Conservation (phyloP, 1,140 invertebrate species). For the Marisa cornuarietis region DNA sequence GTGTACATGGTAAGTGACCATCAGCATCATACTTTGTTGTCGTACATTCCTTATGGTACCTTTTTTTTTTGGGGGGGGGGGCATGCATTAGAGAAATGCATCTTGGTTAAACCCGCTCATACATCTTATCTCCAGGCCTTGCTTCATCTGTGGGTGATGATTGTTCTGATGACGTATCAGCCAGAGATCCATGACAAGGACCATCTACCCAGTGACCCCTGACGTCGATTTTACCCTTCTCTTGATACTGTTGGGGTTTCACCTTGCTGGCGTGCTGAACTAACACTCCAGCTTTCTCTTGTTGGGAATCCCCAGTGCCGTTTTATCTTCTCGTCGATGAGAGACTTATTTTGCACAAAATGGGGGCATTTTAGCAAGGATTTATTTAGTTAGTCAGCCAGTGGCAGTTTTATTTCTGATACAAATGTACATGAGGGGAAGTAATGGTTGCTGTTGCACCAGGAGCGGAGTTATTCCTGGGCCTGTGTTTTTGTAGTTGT, state of each 20-base stretch:
- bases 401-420: too few species aligned
- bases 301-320: not conserved
- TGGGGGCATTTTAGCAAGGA: not conserved
- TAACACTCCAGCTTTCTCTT: not conserved
- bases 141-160: constrained; percentile 77
- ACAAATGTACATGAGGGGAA: too few species aligned
- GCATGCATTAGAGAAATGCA: too few species aligned
- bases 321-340: not conserved
- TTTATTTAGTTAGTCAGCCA: not conserved
- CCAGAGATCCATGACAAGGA: constrained; percentile 71
- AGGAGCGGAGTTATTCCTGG: too few species aligned
- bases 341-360: not conserved
- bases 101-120: too few species aligned
- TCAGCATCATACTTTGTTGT: not conserved
- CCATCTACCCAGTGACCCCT: constrained; percentile 19
- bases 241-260: not conserved
- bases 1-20: constrained; percentile 74
- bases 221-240: not conserved
- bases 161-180: constrained; percentile 76
- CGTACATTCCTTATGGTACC: not conserved
- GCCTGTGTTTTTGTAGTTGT: too few species aligned
- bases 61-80: not conserved
- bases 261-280: not conserved
- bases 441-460: too few species aligned
- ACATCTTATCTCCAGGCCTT: constrained; percentile 68